Evolutionary conservation across 2,113 vertebrate species (phyloP).

Genomic region (Lepus americanus): DNA sequence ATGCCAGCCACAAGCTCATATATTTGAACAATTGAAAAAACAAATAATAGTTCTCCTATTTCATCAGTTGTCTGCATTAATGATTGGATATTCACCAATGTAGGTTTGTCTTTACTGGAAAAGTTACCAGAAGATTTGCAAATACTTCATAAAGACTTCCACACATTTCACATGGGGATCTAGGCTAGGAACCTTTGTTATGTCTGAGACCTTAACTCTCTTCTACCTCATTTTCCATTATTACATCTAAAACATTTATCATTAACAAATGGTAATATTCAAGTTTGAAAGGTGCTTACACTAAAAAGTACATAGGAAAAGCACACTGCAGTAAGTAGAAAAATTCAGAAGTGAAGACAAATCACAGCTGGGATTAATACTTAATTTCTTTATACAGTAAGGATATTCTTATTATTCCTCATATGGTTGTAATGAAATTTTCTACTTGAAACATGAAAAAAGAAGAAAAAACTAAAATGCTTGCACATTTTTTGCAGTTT

Average conservation of each 20-base stretch:
- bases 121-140: neutral
- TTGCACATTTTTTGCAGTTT: neutral
- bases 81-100: neutral
- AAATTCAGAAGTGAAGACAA: neutral
- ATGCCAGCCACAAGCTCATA: neutral
- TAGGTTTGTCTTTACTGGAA: neutral
- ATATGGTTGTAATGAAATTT: neutral
- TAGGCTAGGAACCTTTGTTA: neutral
- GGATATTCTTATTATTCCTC: too few species aligned
- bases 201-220: neutral
- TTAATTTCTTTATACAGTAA: neutral
- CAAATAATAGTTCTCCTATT: neutral
- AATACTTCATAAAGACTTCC: neutral
- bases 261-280: neutral
- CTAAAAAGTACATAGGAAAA: neutral
- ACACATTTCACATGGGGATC: neutral
- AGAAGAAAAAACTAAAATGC: neutral
- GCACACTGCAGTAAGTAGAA: neutral
- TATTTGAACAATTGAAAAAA: constrained; percentile 23
- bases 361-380: neutral
- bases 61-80: neutral
- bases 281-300: constrained; percentile 4
- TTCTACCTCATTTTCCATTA: neutral
- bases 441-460: neutral
- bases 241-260: neutral